Conservation (phyloP, 2,888 invertebrate species). For the Meghimatium bilineatum region DNA sequence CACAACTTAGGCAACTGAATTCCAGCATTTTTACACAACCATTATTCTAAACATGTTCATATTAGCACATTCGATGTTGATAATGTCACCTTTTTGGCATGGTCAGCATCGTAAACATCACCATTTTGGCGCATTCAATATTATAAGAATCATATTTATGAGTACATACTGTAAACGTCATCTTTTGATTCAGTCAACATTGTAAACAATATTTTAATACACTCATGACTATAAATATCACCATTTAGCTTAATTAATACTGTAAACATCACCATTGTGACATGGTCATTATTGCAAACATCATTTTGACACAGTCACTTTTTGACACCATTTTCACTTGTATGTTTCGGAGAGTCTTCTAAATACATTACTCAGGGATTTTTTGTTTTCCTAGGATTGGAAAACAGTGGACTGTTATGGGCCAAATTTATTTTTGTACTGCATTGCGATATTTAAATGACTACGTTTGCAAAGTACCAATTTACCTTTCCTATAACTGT, state of each 20-base stretch:
- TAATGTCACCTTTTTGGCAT: too few species aligned
- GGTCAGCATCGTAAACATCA: background rate
- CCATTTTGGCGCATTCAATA: background rate
- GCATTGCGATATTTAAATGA: background rate
- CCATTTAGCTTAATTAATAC: too few species aligned
- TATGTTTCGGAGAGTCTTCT: background rate
- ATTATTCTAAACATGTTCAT: too few species aligned
- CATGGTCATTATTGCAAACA: too few species aligned
- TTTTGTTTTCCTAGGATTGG: background rate
- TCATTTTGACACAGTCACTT: background rate
- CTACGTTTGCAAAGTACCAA: background rate
- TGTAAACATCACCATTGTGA: too few species aligned
- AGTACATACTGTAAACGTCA: too few species aligned
- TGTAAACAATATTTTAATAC: too few species aligned
- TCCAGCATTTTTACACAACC: background rate
- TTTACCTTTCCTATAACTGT: background rate
- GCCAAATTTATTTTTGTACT: conserved; percentile 32
- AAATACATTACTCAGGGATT: conserved; percentile 2
- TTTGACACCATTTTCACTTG: background rate
- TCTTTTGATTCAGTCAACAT: too few species aligned
- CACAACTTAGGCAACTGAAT: conserved; percentile 5
- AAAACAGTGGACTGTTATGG: background rate
- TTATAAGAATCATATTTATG: too few species aligned
- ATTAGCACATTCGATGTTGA: too few species aligned
- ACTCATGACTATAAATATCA: too few species aligned